Percentiles rank a stretch among this genome's conserved stretches.
Evolutionary conservation across 2,113 vertebrate genomes (phyloP).

Genomic region (Chloebia gouldiae): DNA sequence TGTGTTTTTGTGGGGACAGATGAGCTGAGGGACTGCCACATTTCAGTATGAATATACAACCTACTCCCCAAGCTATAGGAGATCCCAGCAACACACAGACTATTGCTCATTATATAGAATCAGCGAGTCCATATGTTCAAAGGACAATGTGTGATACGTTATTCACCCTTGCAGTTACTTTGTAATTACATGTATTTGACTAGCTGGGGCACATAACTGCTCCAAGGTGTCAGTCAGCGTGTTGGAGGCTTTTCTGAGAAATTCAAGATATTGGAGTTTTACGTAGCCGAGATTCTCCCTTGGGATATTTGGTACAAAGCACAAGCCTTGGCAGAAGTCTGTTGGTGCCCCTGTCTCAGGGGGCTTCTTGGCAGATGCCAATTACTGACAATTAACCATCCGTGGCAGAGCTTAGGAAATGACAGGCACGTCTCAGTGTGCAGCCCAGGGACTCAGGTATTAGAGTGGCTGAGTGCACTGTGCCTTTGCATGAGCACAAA

Average conservation of each 20-base stretch:
- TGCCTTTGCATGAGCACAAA: background rate
- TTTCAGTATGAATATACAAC: background rate
- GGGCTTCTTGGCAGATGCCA: background rate
- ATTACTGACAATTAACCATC: background rate
- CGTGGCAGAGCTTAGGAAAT: background rate
- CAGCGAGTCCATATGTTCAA: background rate
- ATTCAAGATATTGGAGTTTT: background rate
- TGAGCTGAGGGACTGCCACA: background rate
- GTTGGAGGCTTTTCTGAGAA: background rate
- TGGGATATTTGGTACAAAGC: background rate
- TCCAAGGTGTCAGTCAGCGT: background rate
- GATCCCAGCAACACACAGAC: background rate
- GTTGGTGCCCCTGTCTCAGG: background rate
- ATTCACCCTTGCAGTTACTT: conserved; percentile 22
- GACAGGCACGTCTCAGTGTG: background rate
- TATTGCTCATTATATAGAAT: conserved; percentile 5
- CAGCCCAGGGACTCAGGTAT: background rate
- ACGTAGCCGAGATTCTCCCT: rapidly evolving
- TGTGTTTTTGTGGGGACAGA: background rate
- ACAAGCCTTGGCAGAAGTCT: background rate
- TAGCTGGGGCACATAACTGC: background rate
- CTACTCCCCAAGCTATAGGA: background rate
- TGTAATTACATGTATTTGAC: background rate
- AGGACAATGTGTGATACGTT: background rate
- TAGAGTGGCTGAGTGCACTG: background rate